A percentile compares a stretch with the other conserved stretches of the same genome.
Conservation (phyloP, 2,113 vertebrate species). For the Tragelaphus scriptus region DNA sequence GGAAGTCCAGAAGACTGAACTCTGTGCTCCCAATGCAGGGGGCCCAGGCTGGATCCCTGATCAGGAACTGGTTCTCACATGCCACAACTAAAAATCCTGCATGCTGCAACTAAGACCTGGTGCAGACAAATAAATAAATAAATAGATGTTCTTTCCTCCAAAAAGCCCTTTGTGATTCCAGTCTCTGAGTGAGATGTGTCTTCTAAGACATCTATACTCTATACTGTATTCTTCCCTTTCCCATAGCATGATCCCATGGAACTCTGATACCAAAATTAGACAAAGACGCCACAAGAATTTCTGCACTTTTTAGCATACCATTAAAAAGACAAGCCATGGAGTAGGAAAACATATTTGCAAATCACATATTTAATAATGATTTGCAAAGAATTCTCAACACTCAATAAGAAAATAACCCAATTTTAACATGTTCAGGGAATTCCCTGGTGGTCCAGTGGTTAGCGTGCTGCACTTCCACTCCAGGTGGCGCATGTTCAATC, state of each 20-base stretch:
- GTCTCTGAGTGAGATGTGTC: neutral
- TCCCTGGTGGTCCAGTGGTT: neutral
- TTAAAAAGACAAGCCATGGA: neutral
- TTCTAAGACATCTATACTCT: neutral
- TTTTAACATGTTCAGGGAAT: neutral
- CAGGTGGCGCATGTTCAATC: neutral
- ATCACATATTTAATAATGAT: neutral
- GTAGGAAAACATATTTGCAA: neutral
- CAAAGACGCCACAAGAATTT: neutral
- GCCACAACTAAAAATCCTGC: neutral
- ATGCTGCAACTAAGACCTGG: neutral
- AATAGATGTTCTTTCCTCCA: neutral
- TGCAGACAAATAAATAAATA: neutral
- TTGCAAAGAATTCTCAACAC: neutral
- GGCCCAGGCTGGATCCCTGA: neutral
- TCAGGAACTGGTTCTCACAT: neutral
- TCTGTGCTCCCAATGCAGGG: neutral
- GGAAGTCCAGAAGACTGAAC: neutral
- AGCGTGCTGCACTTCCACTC: neutral
- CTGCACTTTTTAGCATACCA: neutral
- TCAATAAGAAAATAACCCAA: neutral
- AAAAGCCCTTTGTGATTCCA: neutral
- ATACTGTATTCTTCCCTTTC: neutral
- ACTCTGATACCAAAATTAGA: neutral
- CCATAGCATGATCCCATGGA: neutral